Percentiles rank a stretch among this genome's conserved stretches.
These are phyloP conservation scores for Epizoanthus rinbou DNA, from an alignment of 92 coral and sea anemone genomes.

Conservation along the genomic window DNA sequence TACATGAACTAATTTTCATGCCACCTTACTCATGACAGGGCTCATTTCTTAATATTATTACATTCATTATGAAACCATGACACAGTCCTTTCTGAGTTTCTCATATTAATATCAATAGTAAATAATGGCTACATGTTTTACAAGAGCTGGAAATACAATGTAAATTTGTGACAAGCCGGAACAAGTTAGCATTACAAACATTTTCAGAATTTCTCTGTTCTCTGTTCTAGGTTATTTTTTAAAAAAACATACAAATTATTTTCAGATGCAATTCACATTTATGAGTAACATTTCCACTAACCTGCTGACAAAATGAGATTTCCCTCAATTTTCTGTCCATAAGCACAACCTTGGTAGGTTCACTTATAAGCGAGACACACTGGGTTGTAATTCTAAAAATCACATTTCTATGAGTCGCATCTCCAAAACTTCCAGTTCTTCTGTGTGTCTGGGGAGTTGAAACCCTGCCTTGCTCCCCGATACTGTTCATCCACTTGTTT, in stretches of 20 bases:
- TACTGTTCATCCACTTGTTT: constrained; percentile 12
- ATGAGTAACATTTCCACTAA: constrained; percentile 13
- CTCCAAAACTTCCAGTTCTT: constrained; percentile 63
- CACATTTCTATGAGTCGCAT: constrained; percentile 68
- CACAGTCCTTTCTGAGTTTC: too few relatives aligned
- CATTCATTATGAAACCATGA: too few relatives aligned
- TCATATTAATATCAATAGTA: too few relatives aligned
- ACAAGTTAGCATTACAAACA: neutral
- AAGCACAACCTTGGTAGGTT: constrained; percentile 51
- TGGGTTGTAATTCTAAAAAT: constrained; percentile 62
- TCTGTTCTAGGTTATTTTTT: neutral
- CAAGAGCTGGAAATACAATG: too few relatives aligned
- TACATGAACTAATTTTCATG: too few relatives aligned
- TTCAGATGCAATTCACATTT: neutral
- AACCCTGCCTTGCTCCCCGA: neutral
- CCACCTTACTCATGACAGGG: too few relatives aligned
- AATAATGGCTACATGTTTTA: too few relatives aligned
- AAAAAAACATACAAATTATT: neutral
- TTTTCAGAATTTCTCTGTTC: too few relatives aligned
- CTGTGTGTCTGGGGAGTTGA: constrained; percentile 51
- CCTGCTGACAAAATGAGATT: constrained; percentile 99
- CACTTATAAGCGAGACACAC: constrained; percentile 51
- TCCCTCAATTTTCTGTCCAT: constrained; percentile 92
- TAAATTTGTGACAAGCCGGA: neutral
- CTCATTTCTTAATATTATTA: too few relatives aligned